Base-by-base conservation (phyloP, 2,888 invertebrate species). In the Hirtodrosophila duncani region DNA sequence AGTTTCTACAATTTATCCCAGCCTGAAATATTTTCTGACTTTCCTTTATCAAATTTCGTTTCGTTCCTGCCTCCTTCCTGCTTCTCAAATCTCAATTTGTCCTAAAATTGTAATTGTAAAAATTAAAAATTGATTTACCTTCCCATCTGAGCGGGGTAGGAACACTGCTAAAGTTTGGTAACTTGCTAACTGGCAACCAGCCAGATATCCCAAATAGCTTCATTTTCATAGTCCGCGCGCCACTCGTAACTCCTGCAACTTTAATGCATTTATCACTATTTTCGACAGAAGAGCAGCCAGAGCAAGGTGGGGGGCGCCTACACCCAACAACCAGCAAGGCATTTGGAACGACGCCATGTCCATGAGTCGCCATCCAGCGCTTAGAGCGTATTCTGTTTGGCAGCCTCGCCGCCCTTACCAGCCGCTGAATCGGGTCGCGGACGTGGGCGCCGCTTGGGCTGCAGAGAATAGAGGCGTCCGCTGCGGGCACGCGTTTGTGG, bases 331-430 rank as follows among this genome's bases (percentile, higher is more conserved):
- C n/a, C n/a, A n/a, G n/a, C n/a, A n/a, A n/a, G 18, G 27, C 39
- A 24, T 33, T 49, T 63, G 59, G 49, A 52, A 46, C 45, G 51
- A 41, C 38, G 56, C 55, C 46, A 53, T 52, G 33, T 13, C 18
- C 24, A 11, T 27, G 36, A 31, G 23, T 30, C 27, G 20, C 14
- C 24, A 10, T 9, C 24, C 4, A 11, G 52, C 9, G 20, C 64
- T 84, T 84, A 87, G 66, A 87, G 85, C 52, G 87, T 85, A 34
- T 87, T 83, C 69, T 86, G 86, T 63, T 87, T 87, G 67, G 67
- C 75, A 44, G 64, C 67, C 24, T 82, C 83, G 45, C 67, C 68
- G 48, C 82, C 63, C 45, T 80, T 83, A 53, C 82, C 74, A 51
- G 83, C 74, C 18, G 81, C 66, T n/a, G n/a, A n/a, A 37, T 83